Evolutionary conservation across 2,797 vertebrate species (phyloP).

Genomic region (Siniperca undulata): DNA sequence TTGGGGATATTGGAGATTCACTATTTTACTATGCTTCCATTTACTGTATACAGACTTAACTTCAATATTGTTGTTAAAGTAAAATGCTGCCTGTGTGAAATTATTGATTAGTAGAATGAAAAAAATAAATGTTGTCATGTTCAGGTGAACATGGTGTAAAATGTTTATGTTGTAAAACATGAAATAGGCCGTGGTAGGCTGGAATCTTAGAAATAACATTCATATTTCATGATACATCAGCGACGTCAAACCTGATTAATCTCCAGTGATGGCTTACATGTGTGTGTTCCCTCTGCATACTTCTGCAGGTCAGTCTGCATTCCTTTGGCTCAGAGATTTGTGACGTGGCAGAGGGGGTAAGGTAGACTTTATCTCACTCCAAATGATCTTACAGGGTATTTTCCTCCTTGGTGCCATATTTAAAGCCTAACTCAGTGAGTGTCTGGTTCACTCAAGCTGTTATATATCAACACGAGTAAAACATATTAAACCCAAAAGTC

Average conservation of each 20-base stretch:
- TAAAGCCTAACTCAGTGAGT: constrained; percentile 11
- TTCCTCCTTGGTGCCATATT: constrained; percentile 31
- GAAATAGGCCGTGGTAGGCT: background rate
- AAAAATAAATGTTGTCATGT: background rate
- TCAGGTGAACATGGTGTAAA: constrained; percentile 10
- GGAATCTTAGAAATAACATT: constrained; percentile 33
- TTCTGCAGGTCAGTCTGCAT: constrained; percentile 47
- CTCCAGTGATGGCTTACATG: constrained; percentile 41
- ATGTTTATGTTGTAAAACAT: constrained; percentile 11
- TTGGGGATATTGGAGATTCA: background rate
- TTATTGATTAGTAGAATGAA: background rate
- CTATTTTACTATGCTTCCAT: background rate
- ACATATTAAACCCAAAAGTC: constrained; percentile 24
- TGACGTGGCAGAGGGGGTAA: constrained; percentile 5
- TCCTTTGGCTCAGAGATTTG: constrained; percentile 36
- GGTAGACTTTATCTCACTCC: constrained; percentile 21
- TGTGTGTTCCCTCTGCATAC: constrained; percentile 34
- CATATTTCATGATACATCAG: constrained; percentile 31
- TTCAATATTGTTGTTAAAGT: background rate
- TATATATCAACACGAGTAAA: constrained; percentile 46
- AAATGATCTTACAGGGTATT: constrained; percentile 8
- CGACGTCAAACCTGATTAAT: constrained; percentile 31
- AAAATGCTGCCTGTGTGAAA: constrained; percentile 1
- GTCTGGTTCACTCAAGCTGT: constrained; percentile 33
- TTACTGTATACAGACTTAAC: background rate